Evolutionary conservation across 2,113 vertebrate genomes (phyloP), one percentile per base, ranked within the genome.

Genomic region (Boulengeromyrus knoepffleri): DNA sequence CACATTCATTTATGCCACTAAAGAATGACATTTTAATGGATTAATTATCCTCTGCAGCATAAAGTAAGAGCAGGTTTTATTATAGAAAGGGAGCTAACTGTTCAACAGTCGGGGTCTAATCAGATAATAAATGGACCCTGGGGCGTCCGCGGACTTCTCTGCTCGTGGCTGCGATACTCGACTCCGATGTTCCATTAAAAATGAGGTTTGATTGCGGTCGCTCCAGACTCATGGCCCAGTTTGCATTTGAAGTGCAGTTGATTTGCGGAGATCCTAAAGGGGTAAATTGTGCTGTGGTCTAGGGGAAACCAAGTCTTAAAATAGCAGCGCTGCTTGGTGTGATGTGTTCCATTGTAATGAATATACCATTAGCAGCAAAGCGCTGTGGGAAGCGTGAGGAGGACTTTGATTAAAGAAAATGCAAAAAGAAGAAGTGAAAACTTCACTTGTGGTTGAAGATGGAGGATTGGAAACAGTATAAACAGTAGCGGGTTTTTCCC

Each of bases 1-100:
- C 89, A 90, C 88, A 85, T 74, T 46, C 3, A 58, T 88, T 91
- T 90, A 36, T 46, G 77, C 49, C 46, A 31, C 47, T 84, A 84
- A 74, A 87, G 85, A 91, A 90, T 89, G 27, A 88, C 70, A 56
- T 89, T 90, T 90, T 91, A 92, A 91, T 90, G 74, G 89, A 90
- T 92, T 91, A 89, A 92, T 92, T 91, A 91, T 91, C 90, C 88
- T 88, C 42, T 24, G n/a, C 84, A 39, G 88, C 66, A 53, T 91
- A 88, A 90, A 88, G 86, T 56, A 58, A 58, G 31, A 89, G 56
- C 70, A 15, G 85, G 42, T 89, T 90, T 88, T 80, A 80, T 90
- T 88, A 86, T 87, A 58, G 49, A n/a, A 46, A 21, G 52, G 45
- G 74, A 89, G 49, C 74, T 85, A 89, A 77, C 88, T 56, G 88